phyloP scores from a whole-genome alignment of 2,888 invertebrate species.

The Drosophila bunnanda region DNA sequence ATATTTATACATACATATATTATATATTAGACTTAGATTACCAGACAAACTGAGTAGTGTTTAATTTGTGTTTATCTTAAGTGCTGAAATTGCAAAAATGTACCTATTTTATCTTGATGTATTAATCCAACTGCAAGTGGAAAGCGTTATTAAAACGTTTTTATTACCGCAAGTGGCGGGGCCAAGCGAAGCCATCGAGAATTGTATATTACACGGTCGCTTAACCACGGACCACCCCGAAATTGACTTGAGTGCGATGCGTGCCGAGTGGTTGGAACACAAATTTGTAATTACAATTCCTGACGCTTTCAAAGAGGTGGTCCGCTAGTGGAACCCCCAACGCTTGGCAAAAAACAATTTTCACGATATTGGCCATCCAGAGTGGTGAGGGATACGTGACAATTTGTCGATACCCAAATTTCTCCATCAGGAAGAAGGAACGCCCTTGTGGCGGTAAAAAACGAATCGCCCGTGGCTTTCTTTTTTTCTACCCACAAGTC shows the following conservation, averaged over 20 bases:
- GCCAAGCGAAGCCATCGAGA: conserved; percentile 81
- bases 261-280: conserved; percentile 69
- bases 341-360: conserved; percentile 66
- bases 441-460: conserved; percentile 60
- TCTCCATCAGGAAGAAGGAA: conserved; percentile 44
- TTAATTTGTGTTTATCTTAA: too few relatives aligned
- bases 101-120: conserved; percentile 1
- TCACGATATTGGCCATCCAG: conserved; percentile 52
- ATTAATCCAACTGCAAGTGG: conserved; percentile 57
- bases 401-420: conserved; percentile 75
- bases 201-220: conserved; percentile 84
- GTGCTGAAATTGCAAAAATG: background rate
- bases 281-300: conserved; percentile 73
- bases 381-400: conserved; percentile 71
- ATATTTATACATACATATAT: too few relatives aligned
- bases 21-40: too few relatives aligned
- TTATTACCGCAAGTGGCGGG: conserved; percentile 64
- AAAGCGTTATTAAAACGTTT: conserved; percentile 75
- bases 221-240: conserved; percentile 81
- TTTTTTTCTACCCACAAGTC: conserved; percentile 60
- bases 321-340: conserved; percentile 20
- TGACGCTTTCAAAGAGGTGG: conserved; percentile 43
- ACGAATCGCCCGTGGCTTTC: conserved; percentile 59
- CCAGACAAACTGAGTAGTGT: too few relatives aligned
- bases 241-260: conserved; percentile 53